Evolutionary conservation across 2,888 invertebrate genomes (phyloP), one percentile per base, ranked within the genome.

Genomic region (Galerucella nymphaeae): DNA sequence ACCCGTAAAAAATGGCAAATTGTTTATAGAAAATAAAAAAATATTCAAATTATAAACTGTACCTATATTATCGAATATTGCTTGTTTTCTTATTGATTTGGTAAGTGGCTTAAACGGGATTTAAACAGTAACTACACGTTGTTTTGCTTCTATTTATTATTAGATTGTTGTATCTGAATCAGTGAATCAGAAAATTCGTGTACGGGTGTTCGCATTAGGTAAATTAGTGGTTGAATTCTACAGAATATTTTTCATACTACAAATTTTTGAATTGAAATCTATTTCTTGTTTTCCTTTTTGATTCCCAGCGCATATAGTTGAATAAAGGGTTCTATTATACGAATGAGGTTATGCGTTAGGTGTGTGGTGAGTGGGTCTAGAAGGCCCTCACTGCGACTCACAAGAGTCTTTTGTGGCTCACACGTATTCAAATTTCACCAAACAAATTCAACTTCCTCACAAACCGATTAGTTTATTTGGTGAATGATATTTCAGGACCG

Each of bases 121-220:
- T 45, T 59, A 68, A 68, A 38, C 67, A 38, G 42, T 59, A 48
- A 59, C 18, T 67, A 67, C 38, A 48, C 14, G 45, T 67, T 23
- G 18, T 61, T 68, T 62, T 68, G 30, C 50, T 50, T 16, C 68
- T 50, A 53, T 68, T 62, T 23, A 68, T 68, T 68, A 61, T 61
- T 61, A 61, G 62, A 68, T 68, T 68, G 50, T 62, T 62, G 41
- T 68, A 62, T 38, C 16, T 42, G 62, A 68, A 62, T 50, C 68
- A 68, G 18, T 68, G 68, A 68, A 68, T 62, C 68, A 53, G 62
- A 68, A 68, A 68, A 68, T 68, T 68, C 41, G 14, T 62, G 50
- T 41, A 53, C 58, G 38, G 61, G 14, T 45, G 45, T 45, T 45
- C 14, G 5, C 14, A 14, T 45, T 45, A 45, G 11, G 14, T 13